Conservation (phyloP, 2,888 invertebrate species). For the Tetanocera ferruginea region DNA sequence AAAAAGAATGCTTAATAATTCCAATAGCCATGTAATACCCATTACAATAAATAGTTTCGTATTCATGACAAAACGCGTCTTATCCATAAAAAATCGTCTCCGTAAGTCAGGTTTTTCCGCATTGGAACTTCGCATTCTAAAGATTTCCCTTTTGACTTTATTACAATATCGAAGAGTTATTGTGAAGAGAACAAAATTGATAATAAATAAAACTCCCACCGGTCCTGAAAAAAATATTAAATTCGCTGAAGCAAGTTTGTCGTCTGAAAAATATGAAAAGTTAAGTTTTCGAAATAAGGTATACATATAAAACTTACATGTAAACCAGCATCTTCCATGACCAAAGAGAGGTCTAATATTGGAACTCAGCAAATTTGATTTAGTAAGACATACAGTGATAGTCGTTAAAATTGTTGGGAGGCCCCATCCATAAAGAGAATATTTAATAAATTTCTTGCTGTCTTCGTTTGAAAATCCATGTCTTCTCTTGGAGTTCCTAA, state of each 20-base stretch:
- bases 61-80: constrained; percentile 79
- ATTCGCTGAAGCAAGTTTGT: constrained; percentile 65
- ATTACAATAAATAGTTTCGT: constrained; percentile 83
- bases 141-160: constrained; percentile 81
- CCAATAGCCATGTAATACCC: constrained; percentile 82
- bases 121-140: constrained; percentile 77
- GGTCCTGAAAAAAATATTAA: constrained; percentile 77
- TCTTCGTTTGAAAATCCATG: constrained; percentile 54
- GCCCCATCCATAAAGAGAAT: constrained; percentile 82
- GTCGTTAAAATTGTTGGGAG: constrained; percentile 74
- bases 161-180: constrained; percentile 80
- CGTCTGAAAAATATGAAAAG: constrained; percentile 54
- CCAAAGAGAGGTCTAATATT: constrained; percentile 76
- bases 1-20: constrained; percentile 75
- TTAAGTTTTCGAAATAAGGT: background rate
- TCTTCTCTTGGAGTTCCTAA: constrained; percentile 58
- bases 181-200: constrained; percentile 78
- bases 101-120: constrained; percentile 74
- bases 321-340: constrained; percentile 76
- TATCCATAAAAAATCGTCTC: constrained; percentile 76
- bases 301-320: constrained; percentile 52
- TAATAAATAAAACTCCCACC: constrained; percentile 75
- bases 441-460: constrained; percentile 74
- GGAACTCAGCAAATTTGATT: constrained; percentile 70
- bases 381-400: constrained; percentile 73